Conservation (phyloP, 1,140 invertebrate species). For the Diachasma alloeum region DNA sequence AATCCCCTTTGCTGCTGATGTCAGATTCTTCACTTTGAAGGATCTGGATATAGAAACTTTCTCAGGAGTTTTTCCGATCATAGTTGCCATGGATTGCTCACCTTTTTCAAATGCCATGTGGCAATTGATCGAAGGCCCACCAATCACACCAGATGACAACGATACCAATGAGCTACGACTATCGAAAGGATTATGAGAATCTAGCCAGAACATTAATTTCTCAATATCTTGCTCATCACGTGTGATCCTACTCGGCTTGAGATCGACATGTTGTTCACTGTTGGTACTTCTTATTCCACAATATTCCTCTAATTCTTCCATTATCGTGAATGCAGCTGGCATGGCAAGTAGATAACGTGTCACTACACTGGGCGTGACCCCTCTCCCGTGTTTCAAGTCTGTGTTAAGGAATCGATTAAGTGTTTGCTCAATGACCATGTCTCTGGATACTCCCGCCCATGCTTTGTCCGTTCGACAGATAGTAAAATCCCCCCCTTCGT, state of each 20-base stretch:
- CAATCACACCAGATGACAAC: conserved; percentile 53
- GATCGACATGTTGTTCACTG: conserved; percentile 57
- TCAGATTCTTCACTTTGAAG: conserved; percentile 27
- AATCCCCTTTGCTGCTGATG: conserved; percentile 4
- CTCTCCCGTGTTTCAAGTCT: neutral
- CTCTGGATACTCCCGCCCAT: neutral
- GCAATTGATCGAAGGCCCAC: conserved; percentile 54
- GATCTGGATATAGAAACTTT: conserved; percentile 4
- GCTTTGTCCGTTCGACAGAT: conserved; percentile 27
- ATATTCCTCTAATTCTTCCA: neutral
- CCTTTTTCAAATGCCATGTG: conserved; percentile 53
- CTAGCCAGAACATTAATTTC: conserved; percentile 51
- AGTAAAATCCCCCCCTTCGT: conserved; percentile 40
- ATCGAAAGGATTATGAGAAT: conserved; percentile 47
- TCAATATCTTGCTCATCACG: conserved; percentile 50
- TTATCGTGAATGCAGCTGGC: too few species aligned
- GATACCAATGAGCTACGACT: conserved; percentile 44
- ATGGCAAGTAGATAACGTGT: too few species aligned
- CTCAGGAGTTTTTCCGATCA: conserved; percentile 24
- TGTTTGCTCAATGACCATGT: conserved; percentile 10
- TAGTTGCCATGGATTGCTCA: conserved; percentile 16
- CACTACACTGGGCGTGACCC: too few species aligned
- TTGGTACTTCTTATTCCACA: neutral
- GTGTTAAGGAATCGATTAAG: neutral
- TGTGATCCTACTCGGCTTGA: conserved; percentile 49